Conservation (phyloP, 2,888 invertebrate species). For the Himalopsyche kuldschensis region DNA sequence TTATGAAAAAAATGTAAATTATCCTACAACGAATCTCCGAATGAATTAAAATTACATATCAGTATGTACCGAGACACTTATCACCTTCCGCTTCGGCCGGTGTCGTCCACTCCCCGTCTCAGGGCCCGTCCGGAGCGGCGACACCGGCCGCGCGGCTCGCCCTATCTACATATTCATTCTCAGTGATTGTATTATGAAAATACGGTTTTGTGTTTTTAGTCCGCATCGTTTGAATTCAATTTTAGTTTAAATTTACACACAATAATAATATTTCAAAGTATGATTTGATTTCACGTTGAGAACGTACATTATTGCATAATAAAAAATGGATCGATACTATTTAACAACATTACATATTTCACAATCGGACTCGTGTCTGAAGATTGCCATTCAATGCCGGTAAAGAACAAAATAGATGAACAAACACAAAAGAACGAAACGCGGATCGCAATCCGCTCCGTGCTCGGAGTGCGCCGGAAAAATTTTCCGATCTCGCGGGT, state of each 20-base stretch:
- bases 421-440: not conserved
- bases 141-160: not conserved
- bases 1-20: conserved; percentile 71
- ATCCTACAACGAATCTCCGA: conserved; percentile 66
- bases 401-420: conserved; percentile 25
- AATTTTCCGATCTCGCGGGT: conserved; percentile 17
- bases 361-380: not conserved
- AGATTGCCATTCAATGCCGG: not conserved
- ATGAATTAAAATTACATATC: conserved; percentile 64
- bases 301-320: conserved; percentile 13
- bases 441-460: not conserved
- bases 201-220: conserved; percentile 46
- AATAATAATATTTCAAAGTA: conserved; percentile 23
- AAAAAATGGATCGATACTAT: conserved; percentile 22
- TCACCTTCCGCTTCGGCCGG: not conserved
- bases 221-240: conserved; percentile 14
- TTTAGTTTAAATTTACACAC: conserved; percentile 31
- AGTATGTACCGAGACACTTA: conserved; percentile 38
- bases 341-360: conserved; percentile 20
- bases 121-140: not conserved
- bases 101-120: not conserved
- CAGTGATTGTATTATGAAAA: conserved; percentile 60
- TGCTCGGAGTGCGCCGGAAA: not conserved
- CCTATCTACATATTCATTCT: conserved; percentile 59
- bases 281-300: conserved; percentile 10